Conservation (phyloP, 2,797 vertebrate genomes). For the Masticophis lateralis region DNA sequence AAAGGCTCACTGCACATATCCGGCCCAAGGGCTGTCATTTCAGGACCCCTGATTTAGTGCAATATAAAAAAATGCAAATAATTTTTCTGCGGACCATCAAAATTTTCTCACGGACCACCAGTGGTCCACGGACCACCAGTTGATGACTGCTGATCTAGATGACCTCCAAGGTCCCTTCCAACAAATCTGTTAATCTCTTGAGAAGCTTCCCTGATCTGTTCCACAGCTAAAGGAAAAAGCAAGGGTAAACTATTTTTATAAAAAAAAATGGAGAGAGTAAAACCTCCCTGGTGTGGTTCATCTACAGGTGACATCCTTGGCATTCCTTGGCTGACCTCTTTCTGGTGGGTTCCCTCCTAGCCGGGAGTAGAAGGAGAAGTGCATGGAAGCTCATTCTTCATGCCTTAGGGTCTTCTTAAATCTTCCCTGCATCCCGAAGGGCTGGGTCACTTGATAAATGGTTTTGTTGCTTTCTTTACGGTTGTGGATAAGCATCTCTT, state of each 20-base stretch:
- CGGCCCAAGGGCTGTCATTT: no score
- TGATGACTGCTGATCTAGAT: no score
- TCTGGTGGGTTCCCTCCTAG: not conserved
- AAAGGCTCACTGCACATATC: no score
- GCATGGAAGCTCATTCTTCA: not conserved
- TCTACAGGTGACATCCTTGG: not conserved
- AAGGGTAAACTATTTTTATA: not conserved
- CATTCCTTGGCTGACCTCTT: slow-evolving; percentile 1
- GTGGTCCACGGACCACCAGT: no score
- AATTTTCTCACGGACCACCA: no score
- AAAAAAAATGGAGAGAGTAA: not conserved
- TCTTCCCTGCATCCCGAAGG: not conserved
- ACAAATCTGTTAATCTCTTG: not conserved
- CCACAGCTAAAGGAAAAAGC: not conserved
- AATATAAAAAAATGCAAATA: no score
- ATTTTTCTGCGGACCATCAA: no score
- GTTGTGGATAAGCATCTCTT: not conserved
- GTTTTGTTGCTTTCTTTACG: not conserved
- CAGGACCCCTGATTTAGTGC: no score
- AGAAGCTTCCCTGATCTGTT: not conserved
- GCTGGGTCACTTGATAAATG: slow-evolving; percentile 30
- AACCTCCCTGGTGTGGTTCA: not conserved
- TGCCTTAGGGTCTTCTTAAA: slow-evolving; percentile 13
- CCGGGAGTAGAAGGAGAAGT: slow-evolving; percentile 1
- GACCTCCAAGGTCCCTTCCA: no score